These are phyloP conservation scores for Dendroctonus ponderosae DNA, from an alignment of 1,140 invertebrate species.

Conservation along the genomic window DNA sequence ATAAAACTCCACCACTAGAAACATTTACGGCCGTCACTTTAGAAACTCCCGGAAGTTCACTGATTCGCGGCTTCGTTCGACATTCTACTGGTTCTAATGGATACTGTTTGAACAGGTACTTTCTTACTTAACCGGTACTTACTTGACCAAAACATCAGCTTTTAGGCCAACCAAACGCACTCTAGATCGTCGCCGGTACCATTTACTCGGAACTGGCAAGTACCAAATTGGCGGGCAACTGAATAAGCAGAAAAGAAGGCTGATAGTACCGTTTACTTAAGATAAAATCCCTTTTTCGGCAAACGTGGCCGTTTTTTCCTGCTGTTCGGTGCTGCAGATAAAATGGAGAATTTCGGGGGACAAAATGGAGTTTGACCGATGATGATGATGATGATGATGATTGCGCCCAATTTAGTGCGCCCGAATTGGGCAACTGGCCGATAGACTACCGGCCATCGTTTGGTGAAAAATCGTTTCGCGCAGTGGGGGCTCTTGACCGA, in stretches of 20 bases:
- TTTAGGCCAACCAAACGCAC: too few relatives aligned
- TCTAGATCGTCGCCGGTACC: background rate
- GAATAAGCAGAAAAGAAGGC: slow-evolving; percentile 14
- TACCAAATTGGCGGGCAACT: slow-evolving; percentile 3
- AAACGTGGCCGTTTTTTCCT: background rate
- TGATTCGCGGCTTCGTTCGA: too few relatives aligned
- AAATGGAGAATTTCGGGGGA: background rate
- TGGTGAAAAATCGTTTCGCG: slow-evolving; percentile 12
- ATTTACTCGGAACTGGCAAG: background rate
- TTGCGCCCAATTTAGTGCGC: too few relatives aligned
- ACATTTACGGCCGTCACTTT: too few relatives aligned
- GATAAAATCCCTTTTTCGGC: slow-evolving; percentile 5
- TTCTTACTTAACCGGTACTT: too few relatives aligned
- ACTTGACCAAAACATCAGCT: too few relatives aligned
- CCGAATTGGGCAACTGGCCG: too few relatives aligned
- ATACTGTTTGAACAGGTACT: too few relatives aligned
- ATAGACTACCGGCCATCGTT: background rate
- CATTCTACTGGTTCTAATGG: too few relatives aligned
- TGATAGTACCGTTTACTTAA: slow-evolving; percentile 15
- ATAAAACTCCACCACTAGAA: too few relatives aligned
- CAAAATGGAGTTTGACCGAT: background rate
- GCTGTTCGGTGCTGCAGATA: background rate
- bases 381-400: too few relatives aligned
- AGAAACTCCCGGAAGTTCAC: too few relatives aligned
- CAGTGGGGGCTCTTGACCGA: slow-evolving; percentile 6